These are phyloP conservation scores for Pangasius djambal DNA, from an alignment of 2,797 vertebrate genomes.

Conservation along the genomic window DNA sequence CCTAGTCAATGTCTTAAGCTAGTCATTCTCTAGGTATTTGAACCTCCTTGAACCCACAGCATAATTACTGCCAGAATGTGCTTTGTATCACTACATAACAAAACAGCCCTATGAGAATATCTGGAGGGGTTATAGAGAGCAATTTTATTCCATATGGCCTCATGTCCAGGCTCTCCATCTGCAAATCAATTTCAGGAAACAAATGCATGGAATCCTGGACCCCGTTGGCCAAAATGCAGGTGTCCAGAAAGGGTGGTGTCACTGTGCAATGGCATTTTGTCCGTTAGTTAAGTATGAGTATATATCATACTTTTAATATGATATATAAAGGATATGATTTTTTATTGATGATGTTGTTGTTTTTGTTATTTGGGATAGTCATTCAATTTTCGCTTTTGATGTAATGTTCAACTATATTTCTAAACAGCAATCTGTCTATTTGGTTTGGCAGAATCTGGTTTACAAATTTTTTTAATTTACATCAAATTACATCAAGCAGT, in stretches of 20 bases:
- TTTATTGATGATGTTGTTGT: neutral
- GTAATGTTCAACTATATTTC: neutral
- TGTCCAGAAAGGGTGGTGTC: neutral
- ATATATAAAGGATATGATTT: neutral
- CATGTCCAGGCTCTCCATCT: conserved; percentile 63
- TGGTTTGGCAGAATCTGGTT: neutral
- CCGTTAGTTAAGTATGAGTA: neutral
- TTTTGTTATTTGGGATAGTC: neutral
- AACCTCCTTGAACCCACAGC: neutral
- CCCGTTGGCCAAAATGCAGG: neutral
- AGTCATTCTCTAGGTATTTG: neutral
- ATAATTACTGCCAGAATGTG: neutral
- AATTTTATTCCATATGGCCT: conserved; percentile 66
- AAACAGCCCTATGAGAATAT: neutral
- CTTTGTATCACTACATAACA: neutral
- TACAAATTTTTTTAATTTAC: neutral
- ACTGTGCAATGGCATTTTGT: conserved; percentile 3
- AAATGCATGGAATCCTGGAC: neutral
- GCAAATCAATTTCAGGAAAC: neutral
- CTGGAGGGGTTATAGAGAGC: conserved; percentile 22
- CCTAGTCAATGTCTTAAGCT: neutral
- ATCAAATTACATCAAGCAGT: conserved; percentile 19
- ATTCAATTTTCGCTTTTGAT: neutral
- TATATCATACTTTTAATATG: neutral
- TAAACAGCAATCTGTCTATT: neutral